A percentile compares a stretch with the other conserved stretches of the same genome.
Conservation (phyloP, 2,888 invertebrate species). For the Tromatobia lineatoria region DNA sequence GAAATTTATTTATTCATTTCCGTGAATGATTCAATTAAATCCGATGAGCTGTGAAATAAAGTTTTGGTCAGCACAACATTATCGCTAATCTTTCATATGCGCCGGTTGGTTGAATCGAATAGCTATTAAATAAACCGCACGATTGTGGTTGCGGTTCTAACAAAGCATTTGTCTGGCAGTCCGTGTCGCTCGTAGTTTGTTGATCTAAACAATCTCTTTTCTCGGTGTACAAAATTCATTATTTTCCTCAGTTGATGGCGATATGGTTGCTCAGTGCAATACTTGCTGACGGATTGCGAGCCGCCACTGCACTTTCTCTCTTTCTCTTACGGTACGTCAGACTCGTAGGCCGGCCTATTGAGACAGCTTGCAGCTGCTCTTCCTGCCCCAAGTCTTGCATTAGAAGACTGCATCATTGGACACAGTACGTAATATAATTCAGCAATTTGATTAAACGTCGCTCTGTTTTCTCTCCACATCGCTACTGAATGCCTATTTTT, state of each 20-base stretch:
- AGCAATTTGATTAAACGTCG: background rate
- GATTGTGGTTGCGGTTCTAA: no score
- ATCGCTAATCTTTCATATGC: no score
- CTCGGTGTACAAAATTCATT: background rate
- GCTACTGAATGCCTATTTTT: background rate
- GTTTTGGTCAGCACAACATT: no score
- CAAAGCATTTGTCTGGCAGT: no score
- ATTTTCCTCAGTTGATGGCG: background rate
- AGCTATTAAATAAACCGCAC: no score
- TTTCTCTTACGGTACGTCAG: slow-evolving; percentile 9
- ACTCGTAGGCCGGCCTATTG: slow-evolving; percentile 2
- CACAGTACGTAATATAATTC: slow-evolving; percentile 2
- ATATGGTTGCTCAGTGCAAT: background rate
- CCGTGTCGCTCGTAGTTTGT: no score
- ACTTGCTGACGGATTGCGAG: background rate
- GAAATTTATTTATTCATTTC: no score
- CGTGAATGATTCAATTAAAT: no score
- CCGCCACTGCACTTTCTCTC: slow-evolving; percentile 15
- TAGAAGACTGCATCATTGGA: slow-evolving; percentile 2
- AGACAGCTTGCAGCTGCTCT: slow-evolving; percentile 14
- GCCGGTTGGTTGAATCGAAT: no score
- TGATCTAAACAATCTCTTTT: background rate
- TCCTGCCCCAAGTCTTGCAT: slow-evolving; percentile 6
- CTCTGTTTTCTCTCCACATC: background rate
- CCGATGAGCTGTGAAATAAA: no score